A percentile compares a stretch with the other conserved stretches of the same genome.
Evolutionary conservation across 2,888 invertebrate species (phyloP).

Genomic region (Notodonta dromedarius): DNA sequence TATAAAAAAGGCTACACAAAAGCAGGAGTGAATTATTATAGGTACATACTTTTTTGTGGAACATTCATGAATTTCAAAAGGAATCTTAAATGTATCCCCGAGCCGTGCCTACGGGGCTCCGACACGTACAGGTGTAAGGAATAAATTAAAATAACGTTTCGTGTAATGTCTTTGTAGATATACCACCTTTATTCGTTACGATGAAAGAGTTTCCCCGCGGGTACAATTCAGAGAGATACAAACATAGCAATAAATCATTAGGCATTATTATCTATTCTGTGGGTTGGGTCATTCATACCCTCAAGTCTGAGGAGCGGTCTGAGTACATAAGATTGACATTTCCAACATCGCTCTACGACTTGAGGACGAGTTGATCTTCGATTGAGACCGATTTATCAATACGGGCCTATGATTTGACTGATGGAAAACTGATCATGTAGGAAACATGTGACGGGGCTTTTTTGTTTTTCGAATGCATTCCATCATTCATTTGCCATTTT

Average conservation of each 20-base stretch:
- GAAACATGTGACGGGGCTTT: too few species aligned
- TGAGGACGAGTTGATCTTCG: too few species aligned
- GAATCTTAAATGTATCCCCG: neutral
- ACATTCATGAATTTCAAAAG: conserved; percentile 2
- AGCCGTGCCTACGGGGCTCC: neutral
- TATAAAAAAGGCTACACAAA: neutral
- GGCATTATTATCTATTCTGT: neutral
- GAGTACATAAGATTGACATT: too few species aligned
- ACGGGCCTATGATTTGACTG: too few species aligned
- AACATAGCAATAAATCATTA: neutral
- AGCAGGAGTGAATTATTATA: neutral
- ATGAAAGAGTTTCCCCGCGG: neutral
- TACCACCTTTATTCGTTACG: neutral
- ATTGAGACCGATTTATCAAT: too few species aligned
- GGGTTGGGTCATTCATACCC: too few species aligned
- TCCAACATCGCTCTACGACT: too few species aligned
- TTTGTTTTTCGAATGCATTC: too few species aligned
- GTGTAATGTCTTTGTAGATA: neutral
- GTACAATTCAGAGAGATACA: neutral
- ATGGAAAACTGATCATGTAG: too few species aligned
- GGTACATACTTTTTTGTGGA: neutral
- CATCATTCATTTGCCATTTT: too few species aligned
- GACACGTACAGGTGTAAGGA: neutral
- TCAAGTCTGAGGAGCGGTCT: too few species aligned
- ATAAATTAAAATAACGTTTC: neutral